Evolutionary conservation across 1,140 invertebrate species (phyloP).

Genomic region (Cataglyphis hispanica): DNA sequence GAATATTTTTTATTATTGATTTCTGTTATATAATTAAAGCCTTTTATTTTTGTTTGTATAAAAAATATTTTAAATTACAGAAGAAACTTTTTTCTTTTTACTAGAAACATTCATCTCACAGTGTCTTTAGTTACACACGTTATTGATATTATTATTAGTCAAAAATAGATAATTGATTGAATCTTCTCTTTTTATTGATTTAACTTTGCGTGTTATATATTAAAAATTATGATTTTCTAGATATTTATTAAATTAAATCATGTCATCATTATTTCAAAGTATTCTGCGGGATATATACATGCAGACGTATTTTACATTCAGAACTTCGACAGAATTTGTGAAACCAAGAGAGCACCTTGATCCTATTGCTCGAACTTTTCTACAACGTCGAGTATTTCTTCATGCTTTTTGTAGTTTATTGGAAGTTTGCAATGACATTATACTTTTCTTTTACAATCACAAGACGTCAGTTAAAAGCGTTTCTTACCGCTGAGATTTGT

Average conservation of each 20-base stretch:
- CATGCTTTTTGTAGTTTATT: constrained; percentile 42
- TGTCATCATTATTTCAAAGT: constrained; percentile 24
- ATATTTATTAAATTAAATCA: not conserved
- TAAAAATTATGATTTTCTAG: not conserved
- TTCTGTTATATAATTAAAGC: not conserved
- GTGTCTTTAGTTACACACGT: not conserved
- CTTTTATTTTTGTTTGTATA: not conserved
- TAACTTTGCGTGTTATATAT: not conserved
- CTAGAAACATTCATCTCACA: not conserved
- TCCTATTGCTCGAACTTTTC: constrained; percentile 34
- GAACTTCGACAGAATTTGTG: constrained; percentile 25
- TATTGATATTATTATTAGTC: not conserved
- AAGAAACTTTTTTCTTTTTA: not conserved
- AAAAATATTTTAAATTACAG: not conserved
- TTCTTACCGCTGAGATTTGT: not conserved
- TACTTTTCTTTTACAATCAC: constrained; percentile 22
- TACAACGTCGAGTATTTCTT: constrained; percentile 35
- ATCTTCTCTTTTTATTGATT: not conserved
- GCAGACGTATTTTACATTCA: constrained; percentile 39
- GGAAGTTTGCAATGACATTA: constrained; percentile 36
- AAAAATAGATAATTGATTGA: not conserved
- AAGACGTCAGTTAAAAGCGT: not conserved
- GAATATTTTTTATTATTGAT: not conserved
- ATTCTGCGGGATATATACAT: constrained; percentile 5
- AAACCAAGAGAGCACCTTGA: constrained; percentile 37